Base-by-base conservation (phyloP, 2,797 vertebrate genomes). In the Diplodus sargus region DNA sequence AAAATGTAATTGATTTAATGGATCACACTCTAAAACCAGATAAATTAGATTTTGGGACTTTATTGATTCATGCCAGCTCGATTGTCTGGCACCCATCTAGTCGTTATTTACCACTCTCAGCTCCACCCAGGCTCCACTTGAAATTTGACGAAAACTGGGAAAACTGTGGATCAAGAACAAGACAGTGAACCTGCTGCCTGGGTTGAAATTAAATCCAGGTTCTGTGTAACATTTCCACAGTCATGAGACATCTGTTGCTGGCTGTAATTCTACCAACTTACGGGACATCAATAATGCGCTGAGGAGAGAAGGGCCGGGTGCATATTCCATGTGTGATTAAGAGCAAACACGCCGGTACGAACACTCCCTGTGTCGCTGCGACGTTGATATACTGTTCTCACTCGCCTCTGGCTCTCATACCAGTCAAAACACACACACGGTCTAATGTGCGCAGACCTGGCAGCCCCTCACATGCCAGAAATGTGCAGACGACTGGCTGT, bases 351-450 rank as follows among this genome's bases (percentile, higher is more conserved):
- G 43, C 17, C 54, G 30, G 23, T 28, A 34, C 51, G 20, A 17
- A 28, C 17, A 39, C 47, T 16, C 45, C 28, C 14, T 34, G 42
- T 54, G 20, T 11, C 47, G 39, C 23, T 42, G 20, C 67, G 47
- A 5, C 23, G 30, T 30, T 30, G 25, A 53, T 47, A 18, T 2
- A 47, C 11, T 39, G n/a, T 28, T n/a, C 18, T 48, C 9, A 48
- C 12, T 7, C 15, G 20, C 14, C 25, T 56, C 1, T n/a, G 12
- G 16, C 56, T 52, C 56, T 60, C 4, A 22, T 8, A 43, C 2
- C 48, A 54, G 60, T 69, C 45, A 49, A 54, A 77, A 60, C 60
- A 60, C 60, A 60, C 60, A 43, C 48, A 3, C 15, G 48, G 17
- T 23, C 10, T 78, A 67, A 63, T 18, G 34, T 1, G 0, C 52